A percentile compares a stretch with the other conserved stretches of the same genome.
Conservation (phyloP, 2,888 invertebrate species). For the Caenorhabditis wallacei region DNA sequence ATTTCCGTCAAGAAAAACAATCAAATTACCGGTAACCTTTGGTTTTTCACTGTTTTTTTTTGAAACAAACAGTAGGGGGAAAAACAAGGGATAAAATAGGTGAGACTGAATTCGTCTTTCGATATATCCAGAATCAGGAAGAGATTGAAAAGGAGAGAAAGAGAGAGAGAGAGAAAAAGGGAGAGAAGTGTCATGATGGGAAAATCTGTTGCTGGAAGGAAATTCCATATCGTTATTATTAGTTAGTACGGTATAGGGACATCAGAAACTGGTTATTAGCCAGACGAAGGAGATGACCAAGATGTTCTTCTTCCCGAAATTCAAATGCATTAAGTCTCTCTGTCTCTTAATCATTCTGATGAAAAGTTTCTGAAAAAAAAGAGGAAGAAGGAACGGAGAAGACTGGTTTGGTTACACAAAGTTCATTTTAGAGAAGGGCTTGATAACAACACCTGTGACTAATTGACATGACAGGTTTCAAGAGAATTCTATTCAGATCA, state of each 20-base stretch:
- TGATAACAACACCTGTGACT: not conserved
- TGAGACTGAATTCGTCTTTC: constrained; percentile 33
- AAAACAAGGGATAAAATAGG: constrained; percentile 45
- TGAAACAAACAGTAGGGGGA: not conserved
- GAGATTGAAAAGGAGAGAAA: not conserved
- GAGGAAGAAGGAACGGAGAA: not conserved
- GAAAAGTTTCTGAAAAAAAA: not conserved
- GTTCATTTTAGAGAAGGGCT: not conserved
- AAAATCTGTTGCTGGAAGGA: not conserved
- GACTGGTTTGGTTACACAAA: constrained; percentile 4
- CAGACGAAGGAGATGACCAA: constrained; percentile 8
- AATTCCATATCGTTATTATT: constrained; percentile 29
- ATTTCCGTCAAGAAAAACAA: too few relatives aligned
- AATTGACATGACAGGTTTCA: not conserved
- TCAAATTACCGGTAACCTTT: not conserved
- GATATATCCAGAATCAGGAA: not conserved
- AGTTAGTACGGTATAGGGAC: constrained; percentile 39
- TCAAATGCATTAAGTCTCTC: not conserved
- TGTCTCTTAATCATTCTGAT: not conserved
- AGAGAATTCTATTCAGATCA: too few relatives aligned
- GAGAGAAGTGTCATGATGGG: constrained; percentile 36
- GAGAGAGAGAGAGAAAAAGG: not conserved
- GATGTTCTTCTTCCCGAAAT: not conserved
- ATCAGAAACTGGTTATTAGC: constrained; percentile 44
- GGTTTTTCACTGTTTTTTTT: not conserved